phyloP scores from a whole-genome alignment of 2,797 vertebrate genomes.

The Halcyon smyrnensis region DNA sequence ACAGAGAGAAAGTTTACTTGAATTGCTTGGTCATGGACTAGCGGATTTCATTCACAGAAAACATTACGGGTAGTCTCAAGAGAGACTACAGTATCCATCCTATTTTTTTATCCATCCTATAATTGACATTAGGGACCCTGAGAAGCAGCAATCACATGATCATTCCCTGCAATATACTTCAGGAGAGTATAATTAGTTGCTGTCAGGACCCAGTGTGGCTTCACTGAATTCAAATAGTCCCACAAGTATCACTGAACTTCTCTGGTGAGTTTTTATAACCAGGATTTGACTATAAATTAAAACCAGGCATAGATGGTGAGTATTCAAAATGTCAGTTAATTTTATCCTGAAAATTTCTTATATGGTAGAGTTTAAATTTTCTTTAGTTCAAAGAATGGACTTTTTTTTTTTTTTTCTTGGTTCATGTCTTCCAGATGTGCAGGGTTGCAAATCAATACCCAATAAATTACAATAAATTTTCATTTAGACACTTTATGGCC shows the following conservation, averaged over 20 bases:
- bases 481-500: background rate
- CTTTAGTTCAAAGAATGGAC: background rate
- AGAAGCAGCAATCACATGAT: background rate
- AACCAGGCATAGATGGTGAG: background rate
- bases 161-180: background rate
- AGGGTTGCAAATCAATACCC: constrained; percentile 18
- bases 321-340: constrained; percentile 2
- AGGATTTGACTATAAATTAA: constrained; percentile 9
- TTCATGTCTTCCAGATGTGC: constrained; percentile 42
- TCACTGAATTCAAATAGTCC: background rate
- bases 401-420: background rate
- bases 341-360: constrained; percentile 17
- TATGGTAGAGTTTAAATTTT: background rate
- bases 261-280: background rate
- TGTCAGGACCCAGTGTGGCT: background rate
- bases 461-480: constrained; percentile 14
- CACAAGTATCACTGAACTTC: background rate
- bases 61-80: background rate
- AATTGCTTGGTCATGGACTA: constrained; percentile 2
- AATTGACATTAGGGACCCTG: background rate
- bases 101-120: too few species aligned
- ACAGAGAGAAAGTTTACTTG: background rate
- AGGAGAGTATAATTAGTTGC: background rate
- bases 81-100: background rate
- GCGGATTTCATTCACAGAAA: constrained; percentile 35